Evolutionary conservation across 2,888 invertebrate genomes (phyloP).

Genomic region (Nemurella pictetii): DNA sequence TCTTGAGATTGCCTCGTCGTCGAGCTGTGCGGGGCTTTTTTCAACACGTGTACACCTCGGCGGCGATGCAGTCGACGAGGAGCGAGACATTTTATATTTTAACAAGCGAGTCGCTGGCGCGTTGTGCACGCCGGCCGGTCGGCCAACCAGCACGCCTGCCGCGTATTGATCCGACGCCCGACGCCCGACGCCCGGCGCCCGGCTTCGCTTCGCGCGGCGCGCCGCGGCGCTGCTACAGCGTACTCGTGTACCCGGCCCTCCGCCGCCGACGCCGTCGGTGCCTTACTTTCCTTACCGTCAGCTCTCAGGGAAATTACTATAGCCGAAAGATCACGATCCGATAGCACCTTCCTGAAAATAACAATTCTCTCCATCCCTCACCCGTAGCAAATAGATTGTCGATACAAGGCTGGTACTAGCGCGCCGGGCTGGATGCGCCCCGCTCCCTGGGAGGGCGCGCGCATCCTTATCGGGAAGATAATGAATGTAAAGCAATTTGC

Average conservation of each 20-base stretch:
- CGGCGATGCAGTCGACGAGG: not conserved
- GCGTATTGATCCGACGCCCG: not conserved
- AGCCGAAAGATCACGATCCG: slow-evolving; percentile 34
- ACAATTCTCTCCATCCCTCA: not conserved
- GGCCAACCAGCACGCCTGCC: not conserved
- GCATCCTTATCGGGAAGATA: slow-evolving; percentile 10
- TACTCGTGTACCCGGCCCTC: not conserved
- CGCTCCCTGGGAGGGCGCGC: not conserved
- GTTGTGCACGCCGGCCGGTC: too few relatives aligned
- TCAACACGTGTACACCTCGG: not conserved
- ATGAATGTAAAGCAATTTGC: slow-evolving; percentile 24
- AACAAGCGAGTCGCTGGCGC: not conserved
- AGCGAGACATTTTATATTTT: not conserved
- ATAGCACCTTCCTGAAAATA: slow-evolving; percentile 28
- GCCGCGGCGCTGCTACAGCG: not conserved
- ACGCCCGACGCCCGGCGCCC: not conserved
- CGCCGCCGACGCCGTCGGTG: not conserved
- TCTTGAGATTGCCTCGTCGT: not conserved
- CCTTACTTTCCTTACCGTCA: slow-evolving; percentile 6
- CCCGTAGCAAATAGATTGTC: slow-evolving; percentile 6
- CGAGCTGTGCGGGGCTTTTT: not conserved
- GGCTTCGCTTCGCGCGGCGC: not conserved
- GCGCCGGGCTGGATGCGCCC: not conserved
- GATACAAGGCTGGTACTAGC: not conserved
- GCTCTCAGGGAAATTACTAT: slow-evolving; percentile 35